phyloP scores from a whole-genome alignment of 2,888 invertebrate species.

The Achlya flavicornis region DNA sequence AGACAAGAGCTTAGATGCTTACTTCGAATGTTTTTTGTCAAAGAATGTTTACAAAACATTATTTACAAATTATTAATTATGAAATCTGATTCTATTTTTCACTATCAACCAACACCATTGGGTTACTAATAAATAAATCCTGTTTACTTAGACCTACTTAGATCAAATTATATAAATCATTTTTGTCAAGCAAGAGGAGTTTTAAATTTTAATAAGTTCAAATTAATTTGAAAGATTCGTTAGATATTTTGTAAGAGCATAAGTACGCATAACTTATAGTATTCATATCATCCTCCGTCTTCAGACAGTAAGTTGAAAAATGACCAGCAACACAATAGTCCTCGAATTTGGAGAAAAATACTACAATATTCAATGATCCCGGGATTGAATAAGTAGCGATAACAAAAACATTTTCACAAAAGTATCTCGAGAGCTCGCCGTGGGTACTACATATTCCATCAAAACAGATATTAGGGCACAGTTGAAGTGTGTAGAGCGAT shows the following conservation, averaged over 20 bases:
- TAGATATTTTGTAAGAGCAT: background rate
- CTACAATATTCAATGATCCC: conserved; percentile 3
- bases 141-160: too few species aligned
- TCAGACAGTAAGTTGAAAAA: background rate
- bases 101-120: too few species aligned
- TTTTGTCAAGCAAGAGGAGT: too few species aligned
- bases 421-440: background rate
- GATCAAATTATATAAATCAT: too few species aligned
- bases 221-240: too few species aligned
- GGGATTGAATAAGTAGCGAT: conserved; percentile 3
- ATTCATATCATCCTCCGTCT: background rate
- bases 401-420: conserved; percentile 9
- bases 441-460: background rate
- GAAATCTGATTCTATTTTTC: too few species aligned
- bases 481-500: conserved; percentile 26
- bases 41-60: too few species aligned
- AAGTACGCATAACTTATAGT: background rate
- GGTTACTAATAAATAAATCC: too few species aligned
- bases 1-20: too few species aligned
- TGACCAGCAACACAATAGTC: background rate
- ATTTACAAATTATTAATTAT: too few species aligned
- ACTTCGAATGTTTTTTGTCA: too few species aligned
- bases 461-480: conserved; percentile 23
- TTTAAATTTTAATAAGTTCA: too few species aligned
- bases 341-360: background rate